These are phyloP conservation scores for Drosophila murphyi DNA, from an alignment of 1,140 invertebrate genomes.

Conservation along the genomic window DNA sequence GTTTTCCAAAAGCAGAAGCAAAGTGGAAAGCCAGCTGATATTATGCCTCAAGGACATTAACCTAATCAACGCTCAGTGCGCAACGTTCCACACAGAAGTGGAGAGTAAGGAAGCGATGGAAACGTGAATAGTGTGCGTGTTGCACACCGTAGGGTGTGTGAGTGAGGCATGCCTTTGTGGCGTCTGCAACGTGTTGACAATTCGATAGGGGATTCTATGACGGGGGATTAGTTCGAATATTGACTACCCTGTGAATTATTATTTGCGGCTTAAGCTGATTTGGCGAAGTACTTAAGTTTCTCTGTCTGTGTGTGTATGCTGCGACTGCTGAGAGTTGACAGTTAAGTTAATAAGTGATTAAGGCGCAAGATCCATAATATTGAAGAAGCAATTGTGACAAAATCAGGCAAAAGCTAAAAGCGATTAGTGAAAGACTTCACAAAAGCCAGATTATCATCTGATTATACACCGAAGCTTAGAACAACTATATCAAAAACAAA, in stretches of 20 bases:
- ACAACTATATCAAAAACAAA: not conserved
- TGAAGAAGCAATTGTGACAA: too few species aligned
- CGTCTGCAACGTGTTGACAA: slow-evolving; percentile 29
- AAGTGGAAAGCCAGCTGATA: slow-evolving; percentile 55
- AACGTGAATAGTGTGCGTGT: not conserved
- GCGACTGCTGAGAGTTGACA: not conserved
- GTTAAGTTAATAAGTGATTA: not conserved
- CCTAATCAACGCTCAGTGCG: slow-evolving; percentile 72
- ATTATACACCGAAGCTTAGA: too few species aligned
- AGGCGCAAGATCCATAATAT: not conserved
- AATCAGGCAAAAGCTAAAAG: too few species aligned
- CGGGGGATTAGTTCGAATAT: slow-evolving; percentile 33
- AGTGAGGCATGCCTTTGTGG: slow-evolving; percentile 10
- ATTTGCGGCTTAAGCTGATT: slow-evolving; percentile 39
- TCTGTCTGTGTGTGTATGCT: not conserved
- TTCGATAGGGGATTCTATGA: not conserved
- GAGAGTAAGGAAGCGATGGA: not conserved
- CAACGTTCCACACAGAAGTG: slow-evolving; percentile 33
- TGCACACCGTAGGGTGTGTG: slow-evolving; percentile 21
- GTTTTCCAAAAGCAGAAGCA: slow-evolving; percentile 11
- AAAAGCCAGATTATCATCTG: too few species aligned
- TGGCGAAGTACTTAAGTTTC: not conserved
- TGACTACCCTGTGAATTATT: slow-evolving; percentile 56
- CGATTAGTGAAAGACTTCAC: too few species aligned
- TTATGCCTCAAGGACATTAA: slow-evolving; percentile 77